Base-by-base conservation (phyloP, 2,113 vertebrate genomes). In the Corvus hawaiiensis region DNA sequence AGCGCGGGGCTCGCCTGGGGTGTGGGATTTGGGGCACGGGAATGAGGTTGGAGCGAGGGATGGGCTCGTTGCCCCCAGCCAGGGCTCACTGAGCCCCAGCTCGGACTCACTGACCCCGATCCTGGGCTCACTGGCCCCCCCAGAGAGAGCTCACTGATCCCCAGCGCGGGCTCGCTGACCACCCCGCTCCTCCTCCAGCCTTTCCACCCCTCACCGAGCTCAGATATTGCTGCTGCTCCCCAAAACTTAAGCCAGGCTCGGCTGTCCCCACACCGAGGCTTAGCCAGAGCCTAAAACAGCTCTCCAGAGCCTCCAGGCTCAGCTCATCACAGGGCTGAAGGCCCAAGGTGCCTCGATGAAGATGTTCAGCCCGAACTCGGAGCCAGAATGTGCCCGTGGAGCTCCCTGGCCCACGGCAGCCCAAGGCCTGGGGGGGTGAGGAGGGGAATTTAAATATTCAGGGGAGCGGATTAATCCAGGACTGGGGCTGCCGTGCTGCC, bases 1-100 rank as follows among this genome's bases (percentile, higher is more conserved):
- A 37, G 26, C 30, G 8, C 21, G 3, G 52, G 22, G 54, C 54
- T 59, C 24, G 43, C 7, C 52, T 72, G 76, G 67, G n/a, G 7
- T 6, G 49, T 1, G 13, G 23, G 33, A 16, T 5, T 17, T 17
- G 86, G 35, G 62, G 35, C 21, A 33, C 7, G 12, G 54, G 41
- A 37, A 32, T 0, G 11, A 55, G 76, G 13, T 43, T 28, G 30
- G 80, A 43, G 13, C 0, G 8, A 69, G 72, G 33, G 5, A 7
- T 26, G 18, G 28, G 46, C 37, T 83, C 35, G 2, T 8, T 48
- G 7, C 16, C 19, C 18, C 22, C 39, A 59, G 22, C 3, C n/a
- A 2, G n/a, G n/a, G 19, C 54, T 56, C 54, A 19, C 19, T 56
- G 32, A 21, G 30, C 46, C 49, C 49, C 2, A 58, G 21, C 4